Evolutionary conservation across 1,140 invertebrate genomes (phyloP), one percentile per base, ranked within the genome.

Genomic region (Berghia stephanieae): DNA sequence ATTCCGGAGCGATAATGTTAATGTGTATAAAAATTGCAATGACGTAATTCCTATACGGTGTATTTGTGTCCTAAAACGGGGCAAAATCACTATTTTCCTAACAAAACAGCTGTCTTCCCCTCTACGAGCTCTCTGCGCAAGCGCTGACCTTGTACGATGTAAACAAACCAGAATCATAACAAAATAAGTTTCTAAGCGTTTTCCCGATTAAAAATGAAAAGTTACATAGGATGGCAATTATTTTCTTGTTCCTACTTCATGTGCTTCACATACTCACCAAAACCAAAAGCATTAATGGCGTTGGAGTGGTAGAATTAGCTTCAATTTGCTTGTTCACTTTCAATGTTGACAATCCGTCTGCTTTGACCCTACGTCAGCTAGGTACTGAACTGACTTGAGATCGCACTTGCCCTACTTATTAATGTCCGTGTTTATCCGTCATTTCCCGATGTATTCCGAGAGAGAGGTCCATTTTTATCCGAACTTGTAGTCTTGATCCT

Each of bases 131-230:
- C 18, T 76, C 57, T 68, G 74, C 74, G 74, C 74, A 76, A 4
- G 74, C 74, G 74, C 74, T 49, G 38, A 49, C 24, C 63, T 76
- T 49, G 74, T 43, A 57, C 31, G 74, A 68, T 76, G 74, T 76
- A 76, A 76, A 76, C 74, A 76, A 76, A 76, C 67, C 74, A 76
- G 68, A 76, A 76, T 67, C 57, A 36, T 6, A 68, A 3, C 72
- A 55, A 75, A 66, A 75, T 24, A 18, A 21, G 18, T 44, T n/a
- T 5, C 38, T 18, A 42, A 4, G 38, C n/a, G 10, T 21, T 5
- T 63, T 21, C 2, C 16, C 16, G 34, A 43, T 13, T n/a, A 24
- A 10, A 21, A 31, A 21, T 1, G 1, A 36, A 13, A 66, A 24
- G 40, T 66, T 75, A 24, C 40, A 40, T 43, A 36, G 40, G 38